Evolutionary conservation across 2,888 invertebrate genomes (phyloP).

Genomic region (Pteria penguin): DNA sequence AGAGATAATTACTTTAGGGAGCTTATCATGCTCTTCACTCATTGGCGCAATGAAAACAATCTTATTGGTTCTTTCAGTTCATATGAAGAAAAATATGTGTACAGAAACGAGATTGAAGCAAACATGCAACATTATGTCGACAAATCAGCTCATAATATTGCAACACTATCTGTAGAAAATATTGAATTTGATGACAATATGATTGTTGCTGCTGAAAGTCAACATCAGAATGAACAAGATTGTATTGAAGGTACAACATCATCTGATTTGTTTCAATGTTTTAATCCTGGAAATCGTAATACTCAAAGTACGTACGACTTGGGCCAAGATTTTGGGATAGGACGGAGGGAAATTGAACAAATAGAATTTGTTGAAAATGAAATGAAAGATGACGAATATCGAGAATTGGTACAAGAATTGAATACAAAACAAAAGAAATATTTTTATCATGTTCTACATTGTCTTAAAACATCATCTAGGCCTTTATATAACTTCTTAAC

Average conservation of each 20-base stretch:
- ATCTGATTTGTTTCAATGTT: slow-evolving; percentile 26
- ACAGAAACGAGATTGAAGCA: neutral
- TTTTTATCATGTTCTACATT: slow-evolving; percentile 42
- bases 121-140: neutral
- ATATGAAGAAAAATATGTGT: neutral
- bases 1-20: slow-evolving; percentile 13
- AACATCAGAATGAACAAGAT: slow-evolving; percentile 24
- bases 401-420: slow-evolving; percentile 19
- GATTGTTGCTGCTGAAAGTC: neutral
- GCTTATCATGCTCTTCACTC: slow-evolving; percentile 17
- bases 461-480: slow-evolving; percentile 9
- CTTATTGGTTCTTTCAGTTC: neutral
- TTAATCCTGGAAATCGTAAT: slow-evolving; percentile 33
- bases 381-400: slow-evolving; percentile 28
- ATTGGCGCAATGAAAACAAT: slow-evolving; percentile 19
- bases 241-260: slow-evolving; percentile 5
- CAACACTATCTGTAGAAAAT: neutral
- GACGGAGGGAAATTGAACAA: neutral
- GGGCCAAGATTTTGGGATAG: slow-evolving; percentile 29
- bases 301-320: too few species aligned
- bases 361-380: slow-evolving; percentile 12
- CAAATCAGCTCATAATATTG: neutral
- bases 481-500: slow-evolving; percentile 41
- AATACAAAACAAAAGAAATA: slow-evolving; percentile 42
- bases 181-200: slow-evolving; percentile 1